phyloP scores from a whole-genome alignment of 2,888 invertebrate genomes.

The Acanthoscelides obtectus region DNA sequence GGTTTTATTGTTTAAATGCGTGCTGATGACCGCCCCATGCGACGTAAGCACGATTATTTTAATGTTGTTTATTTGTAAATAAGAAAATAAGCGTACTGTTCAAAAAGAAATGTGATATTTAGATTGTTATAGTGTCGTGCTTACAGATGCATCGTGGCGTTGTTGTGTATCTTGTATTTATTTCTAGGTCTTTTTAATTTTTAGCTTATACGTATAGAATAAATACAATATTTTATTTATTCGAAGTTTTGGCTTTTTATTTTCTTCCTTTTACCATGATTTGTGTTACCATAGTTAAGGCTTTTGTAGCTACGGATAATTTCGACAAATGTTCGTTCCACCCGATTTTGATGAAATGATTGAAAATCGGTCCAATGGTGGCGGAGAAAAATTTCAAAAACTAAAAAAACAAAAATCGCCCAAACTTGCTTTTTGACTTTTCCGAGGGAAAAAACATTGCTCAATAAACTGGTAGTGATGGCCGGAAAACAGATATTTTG shows the following conservation, averaged over 20 bases:
- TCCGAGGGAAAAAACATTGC: no score
- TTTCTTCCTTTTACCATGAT: no score
- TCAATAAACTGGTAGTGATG: no score
- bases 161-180: not conserved
- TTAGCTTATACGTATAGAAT: not conserved
- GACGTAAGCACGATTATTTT: conserved; percentile 32
- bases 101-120: conserved; percentile 21
- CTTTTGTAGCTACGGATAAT: no score
- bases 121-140: conserved; percentile 30
- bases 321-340: no score
- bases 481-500: no score
- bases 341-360: no score
- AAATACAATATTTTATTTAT: not conserved
- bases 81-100: conserved; percentile 21
- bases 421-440: no score
- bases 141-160: conserved; percentile 32
- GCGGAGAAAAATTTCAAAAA: no score
- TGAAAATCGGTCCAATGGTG: no score
- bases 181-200: not conserved
- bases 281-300: no score
- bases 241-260: not conserved
- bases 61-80: conserved; percentile 21
- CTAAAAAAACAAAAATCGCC: no score
- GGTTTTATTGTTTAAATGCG: not conserved
- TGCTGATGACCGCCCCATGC: conserved; percentile 4